Conservation (phyloP, 2,113 vertebrate species). For the Rhea americana region DNA sequence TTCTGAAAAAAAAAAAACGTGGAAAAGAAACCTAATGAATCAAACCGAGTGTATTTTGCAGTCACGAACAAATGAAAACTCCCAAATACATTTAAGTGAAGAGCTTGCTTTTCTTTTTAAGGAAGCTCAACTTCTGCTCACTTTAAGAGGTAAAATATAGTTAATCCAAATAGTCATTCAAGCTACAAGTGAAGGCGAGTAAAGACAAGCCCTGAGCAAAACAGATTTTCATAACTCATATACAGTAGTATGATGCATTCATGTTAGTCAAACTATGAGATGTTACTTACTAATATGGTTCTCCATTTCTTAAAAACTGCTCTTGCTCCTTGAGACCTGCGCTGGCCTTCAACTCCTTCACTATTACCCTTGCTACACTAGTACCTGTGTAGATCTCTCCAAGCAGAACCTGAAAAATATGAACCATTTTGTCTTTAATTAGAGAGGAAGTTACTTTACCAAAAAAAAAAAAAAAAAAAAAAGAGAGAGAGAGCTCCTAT, state of each 20-base stretch:
- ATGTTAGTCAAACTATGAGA: not conserved
- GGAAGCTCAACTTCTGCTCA: not conserved
- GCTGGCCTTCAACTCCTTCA: slow-evolving; percentile 94
- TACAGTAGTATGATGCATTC: not conserved
- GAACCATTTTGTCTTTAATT: slow-evolving; percentile 27
- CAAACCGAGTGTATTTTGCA: not conserved
- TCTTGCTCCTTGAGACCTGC: slow-evolving; percentile 92
- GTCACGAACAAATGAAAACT: not conserved
- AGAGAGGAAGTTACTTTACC: slow-evolving; percentile 56
- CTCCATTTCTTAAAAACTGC: slow-evolving; percentile 90
- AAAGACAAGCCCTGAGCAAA: not conserved
- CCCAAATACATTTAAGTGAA: not conserved
- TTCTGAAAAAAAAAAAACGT: not conserved
- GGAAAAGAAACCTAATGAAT: not conserved
- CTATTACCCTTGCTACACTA: slow-evolving; percentile 87
- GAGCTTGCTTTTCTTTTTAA: not conserved
- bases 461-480: slow-evolving; percentile 17
- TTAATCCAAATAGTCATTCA: not conserved
- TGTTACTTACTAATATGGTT: slow-evolving; percentile 90
- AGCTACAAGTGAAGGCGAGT: not conserved
- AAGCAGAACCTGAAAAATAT: slow-evolving; percentile 86
- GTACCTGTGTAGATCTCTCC: slow-evolving; percentile 92
- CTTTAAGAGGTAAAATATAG: not conserved
- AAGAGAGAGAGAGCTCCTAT: not conserved
- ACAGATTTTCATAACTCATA: not conserved